Percentiles rank a stretch among this genome's conserved stretches.
phyloP scores from a whole-genome alignment of 2,113 vertebrate species.

The Oryzias woworae region DNA sequence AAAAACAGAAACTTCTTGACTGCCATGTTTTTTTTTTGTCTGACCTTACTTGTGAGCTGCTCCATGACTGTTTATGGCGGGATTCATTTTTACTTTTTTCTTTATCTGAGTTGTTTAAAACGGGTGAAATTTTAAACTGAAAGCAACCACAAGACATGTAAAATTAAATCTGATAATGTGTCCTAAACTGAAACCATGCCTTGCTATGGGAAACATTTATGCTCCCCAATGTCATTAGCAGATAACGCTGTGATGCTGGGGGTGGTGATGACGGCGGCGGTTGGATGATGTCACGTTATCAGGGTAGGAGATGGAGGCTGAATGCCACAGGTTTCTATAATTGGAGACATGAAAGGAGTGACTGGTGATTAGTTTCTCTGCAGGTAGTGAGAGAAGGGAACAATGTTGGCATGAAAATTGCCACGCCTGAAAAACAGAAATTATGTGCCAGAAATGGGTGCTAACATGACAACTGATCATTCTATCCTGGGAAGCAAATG shows the following conservation, averaged over 20 bases:
- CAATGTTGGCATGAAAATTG: neutral
- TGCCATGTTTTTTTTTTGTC: conserved; percentile 9
- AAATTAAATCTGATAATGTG: neutral
- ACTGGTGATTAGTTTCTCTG: conserved; percentile 9
- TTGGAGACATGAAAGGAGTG: neutral
- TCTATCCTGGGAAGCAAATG: neutral
- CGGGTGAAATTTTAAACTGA: neutral
- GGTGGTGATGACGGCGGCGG: conserved; percentile 1
- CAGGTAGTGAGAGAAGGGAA: conserved; percentile 5
- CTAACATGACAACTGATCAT: conserved; percentile 2
- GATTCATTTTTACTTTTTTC: neutral
- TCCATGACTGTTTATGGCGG: neutral
- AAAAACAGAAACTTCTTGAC: conserved; percentile 13
- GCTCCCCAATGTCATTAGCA: conserved; percentile 4
- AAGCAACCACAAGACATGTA: neutral
- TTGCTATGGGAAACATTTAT: conserved; percentile 4
- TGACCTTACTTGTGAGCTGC: neutral
- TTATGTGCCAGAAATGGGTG: neutral
- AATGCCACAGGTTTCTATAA: conserved; percentile 3
- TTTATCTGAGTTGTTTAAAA: conserved; percentile 1
- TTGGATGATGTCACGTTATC: conserved; percentile 7
- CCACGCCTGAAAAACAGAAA: neutral
- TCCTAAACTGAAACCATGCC: neutral
- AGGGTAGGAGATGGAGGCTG: neutral
- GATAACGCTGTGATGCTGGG: neutral